These are phyloP conservation scores for Polyommatus iphigenia DNA, from an alignment of 2,888 invertebrate species.

Conservation along the genomic window DNA sequence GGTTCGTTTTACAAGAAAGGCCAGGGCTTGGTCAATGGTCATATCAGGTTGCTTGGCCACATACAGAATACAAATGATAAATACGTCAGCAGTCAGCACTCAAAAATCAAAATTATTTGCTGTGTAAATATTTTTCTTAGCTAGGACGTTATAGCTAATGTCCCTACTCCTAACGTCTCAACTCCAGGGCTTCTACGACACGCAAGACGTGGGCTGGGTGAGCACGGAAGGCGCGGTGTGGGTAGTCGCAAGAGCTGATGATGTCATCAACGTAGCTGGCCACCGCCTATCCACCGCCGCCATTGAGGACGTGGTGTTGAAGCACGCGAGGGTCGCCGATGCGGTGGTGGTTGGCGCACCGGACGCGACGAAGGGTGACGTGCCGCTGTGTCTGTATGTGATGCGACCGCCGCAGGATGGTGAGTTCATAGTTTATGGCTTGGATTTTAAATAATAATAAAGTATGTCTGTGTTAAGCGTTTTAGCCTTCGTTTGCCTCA, in stretches of 20 bases:
- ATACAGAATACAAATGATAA: too few species aligned
- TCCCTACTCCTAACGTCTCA: neutral
- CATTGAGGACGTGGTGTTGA: conserved; percentile 92
- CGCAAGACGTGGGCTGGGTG: conserved; percentile 95
- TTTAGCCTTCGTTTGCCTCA: too few species aligned
- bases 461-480: too few species aligned
- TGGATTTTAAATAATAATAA: too few species aligned
- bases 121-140: neutral
- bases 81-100: too few species aligned
- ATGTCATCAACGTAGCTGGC: conserved; percentile 97
- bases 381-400: conserved; percentile 93
- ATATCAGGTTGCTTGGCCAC: too few species aligned
- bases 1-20: too few species aligned
- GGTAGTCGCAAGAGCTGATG: conserved; percentile 95
- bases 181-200: conserved; percentile 92
- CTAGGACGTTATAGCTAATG: too few species aligned
- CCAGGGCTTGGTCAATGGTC: too few species aligned
- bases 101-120: too few species aligned
- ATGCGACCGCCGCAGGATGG: conserved; percentile 81
- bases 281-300: conserved; percentile 94
- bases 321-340: conserved; percentile 92
- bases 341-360: conserved; percentile 95
- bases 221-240: conserved; percentile 92
- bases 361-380: conserved; percentile 93
- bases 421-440: too few species aligned